Conservation (phyloP, 2,113 vertebrate genomes). For the Ondatra zibethicus region DNA sequence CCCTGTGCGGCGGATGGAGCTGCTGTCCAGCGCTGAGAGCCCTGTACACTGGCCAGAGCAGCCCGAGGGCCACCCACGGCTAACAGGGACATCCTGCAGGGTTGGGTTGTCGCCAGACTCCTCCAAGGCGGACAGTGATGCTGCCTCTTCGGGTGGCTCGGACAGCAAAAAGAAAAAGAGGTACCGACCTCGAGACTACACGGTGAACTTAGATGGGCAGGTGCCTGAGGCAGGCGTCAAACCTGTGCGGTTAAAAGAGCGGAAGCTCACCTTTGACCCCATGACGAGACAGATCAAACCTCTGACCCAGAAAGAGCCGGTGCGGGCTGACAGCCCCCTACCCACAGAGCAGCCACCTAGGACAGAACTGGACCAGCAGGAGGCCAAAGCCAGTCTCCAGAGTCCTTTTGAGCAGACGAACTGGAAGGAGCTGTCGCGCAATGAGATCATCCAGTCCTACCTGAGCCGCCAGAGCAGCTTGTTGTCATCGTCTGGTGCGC, state of each 20-base stretch:
- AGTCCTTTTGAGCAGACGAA: slow-evolving; percentile 95
- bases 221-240: slow-evolving; percentile 89
- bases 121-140: slow-evolving; percentile 87
- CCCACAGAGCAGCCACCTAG: slow-evolving; percentile 87
- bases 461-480: slow-evolving; percentile 95
- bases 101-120: slow-evolving; percentile 82
- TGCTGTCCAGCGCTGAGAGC: slow-evolving; percentile 74
- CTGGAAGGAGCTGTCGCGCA: slow-evolving; percentile 95
- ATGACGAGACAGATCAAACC: slow-evolving; percentile 94
- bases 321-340: slow-evolving; percentile 85
- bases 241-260: slow-evolving; percentile 95
- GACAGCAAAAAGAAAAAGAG: slow-evolving; percentile 93
- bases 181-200: slow-evolving; percentile 89
- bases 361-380: slow-evolving; percentile 90
- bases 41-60: slow-evolving; percentile 89
- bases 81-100: slow-evolving; percentile 82
- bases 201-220: slow-evolving; percentile 88
- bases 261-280: slow-evolving; percentile 94
- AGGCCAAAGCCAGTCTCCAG: slow-evolving; percentile 87
- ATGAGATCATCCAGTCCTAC: slow-evolving; percentile 96
- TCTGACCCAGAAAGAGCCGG: slow-evolving; percentile 90
- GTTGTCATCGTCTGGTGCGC: slow-evolving; percentile 91
- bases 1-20: slow-evolving; percentile 75
- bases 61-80: slow-evolving; percentile 86
- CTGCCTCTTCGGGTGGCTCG: slow-evolving; percentile 84